phyloP scores from a whole-genome alignment of 2,888 invertebrate species.

The Epinotia demarniana region DNA sequence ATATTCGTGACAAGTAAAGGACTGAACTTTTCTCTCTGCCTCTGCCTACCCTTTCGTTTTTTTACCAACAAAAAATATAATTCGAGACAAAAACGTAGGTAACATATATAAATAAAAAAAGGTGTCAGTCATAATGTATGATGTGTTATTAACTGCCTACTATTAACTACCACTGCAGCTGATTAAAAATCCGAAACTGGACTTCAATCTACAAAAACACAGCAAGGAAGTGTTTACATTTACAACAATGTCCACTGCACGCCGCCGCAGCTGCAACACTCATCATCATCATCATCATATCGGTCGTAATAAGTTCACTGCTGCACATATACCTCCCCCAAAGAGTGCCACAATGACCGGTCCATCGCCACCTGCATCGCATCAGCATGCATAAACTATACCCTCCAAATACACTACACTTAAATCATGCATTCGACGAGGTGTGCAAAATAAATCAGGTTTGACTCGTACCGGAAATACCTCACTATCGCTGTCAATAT shows the following conservation, averaged over 20 bases:
- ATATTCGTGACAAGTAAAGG: not conserved
- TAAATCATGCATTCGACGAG: not conserved
- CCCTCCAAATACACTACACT: not conserved
- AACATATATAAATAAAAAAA: too few relatives aligned
- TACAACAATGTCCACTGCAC: not conserved
- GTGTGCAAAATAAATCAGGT: slow-evolving; percentile 21
- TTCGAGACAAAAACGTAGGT: too few relatives aligned
- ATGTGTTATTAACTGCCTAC: too few relatives aligned
- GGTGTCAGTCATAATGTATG: too few relatives aligned
- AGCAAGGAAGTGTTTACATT: not conserved
- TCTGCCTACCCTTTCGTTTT: not conserved
- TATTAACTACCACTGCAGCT: not conserved
- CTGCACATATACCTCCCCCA: too few relatives aligned
- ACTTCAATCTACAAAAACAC: not conserved
- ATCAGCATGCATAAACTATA: too few relatives aligned
- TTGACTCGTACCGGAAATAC: slow-evolving; percentile 68
- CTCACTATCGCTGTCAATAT: slow-evolving; percentile 72
- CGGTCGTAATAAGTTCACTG: too few relatives aligned
- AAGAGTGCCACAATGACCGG: too few relatives aligned
- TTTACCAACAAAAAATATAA: not conserved
- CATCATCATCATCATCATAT: not conserved
- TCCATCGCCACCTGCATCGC: not conserved
- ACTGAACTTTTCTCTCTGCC: not conserved
- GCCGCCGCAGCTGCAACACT: not conserved
- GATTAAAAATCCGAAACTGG: not conserved